Conservation (phyloP, 2,797 vertebrate genomes). For the Onychomys arenicola region DNA sequence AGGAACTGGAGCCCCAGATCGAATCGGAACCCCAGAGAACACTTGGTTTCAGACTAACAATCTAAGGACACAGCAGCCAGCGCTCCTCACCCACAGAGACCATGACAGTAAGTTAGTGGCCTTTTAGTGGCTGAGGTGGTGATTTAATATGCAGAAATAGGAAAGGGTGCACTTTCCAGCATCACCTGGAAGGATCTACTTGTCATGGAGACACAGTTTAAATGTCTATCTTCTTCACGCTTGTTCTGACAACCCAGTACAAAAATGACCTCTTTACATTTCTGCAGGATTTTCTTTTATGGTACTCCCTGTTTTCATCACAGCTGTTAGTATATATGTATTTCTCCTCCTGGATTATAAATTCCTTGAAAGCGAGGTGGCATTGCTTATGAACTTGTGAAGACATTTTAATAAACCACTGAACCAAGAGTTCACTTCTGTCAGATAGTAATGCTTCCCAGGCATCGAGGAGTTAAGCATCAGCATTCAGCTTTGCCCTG, state of each 20-base stretch:
- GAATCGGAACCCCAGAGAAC: background rate
- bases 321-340: background rate
- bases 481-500: background rate
- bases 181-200: background rate
- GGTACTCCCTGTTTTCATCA: background rate
- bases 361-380: background rate
- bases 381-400: background rate
- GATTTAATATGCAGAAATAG: background rate
- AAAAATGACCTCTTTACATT: constrained; percentile 5
- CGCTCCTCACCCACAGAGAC: background rate
- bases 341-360: background rate
- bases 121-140: background rate
- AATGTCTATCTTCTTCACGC: background rate
- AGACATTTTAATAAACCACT: background rate
- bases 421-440: background rate
- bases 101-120: background rate
- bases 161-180: background rate
- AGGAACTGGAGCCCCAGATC: background rate
- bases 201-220: background rate
- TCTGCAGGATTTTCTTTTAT: background rate
- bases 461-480: background rate
- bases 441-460: background rate
- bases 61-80: background rate
- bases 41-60: background rate
- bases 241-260: background rate